A percentile compares a stretch with the other conserved stretches of the same genome.
Conservation (phyloP, 2,113 vertebrate genomes). For the Sylvilagus bachmani region DNA sequence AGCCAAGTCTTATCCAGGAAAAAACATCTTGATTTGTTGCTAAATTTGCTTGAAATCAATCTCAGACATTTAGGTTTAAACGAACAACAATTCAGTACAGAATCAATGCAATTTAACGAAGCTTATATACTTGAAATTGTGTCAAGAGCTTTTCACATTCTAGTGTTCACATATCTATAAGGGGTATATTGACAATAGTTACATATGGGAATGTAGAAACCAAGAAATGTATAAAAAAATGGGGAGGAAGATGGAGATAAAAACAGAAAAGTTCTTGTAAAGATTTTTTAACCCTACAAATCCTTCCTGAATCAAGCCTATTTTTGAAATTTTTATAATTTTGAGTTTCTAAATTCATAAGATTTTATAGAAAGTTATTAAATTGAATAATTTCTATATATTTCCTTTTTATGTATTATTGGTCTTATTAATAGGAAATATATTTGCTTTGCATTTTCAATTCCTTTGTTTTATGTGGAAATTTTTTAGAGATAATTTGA, state of each 20-base stretch:
- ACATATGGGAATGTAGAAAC: not conserved
- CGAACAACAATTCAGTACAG: slow-evolving; percentile 62
- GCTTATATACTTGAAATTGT: slow-evolving; percentile 34
- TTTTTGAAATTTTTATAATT: not conserved
- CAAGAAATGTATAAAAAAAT: not conserved
- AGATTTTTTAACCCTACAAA: not conserved
- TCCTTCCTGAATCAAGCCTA: not conserved
- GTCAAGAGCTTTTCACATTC: not conserved
- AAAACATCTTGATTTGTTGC: slow-evolving; percentile 48
- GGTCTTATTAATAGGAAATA: not conserved
- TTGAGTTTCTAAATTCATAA: not conserved
- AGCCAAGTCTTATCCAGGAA: slow-evolving; percentile 30
- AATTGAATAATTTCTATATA: not conserved
- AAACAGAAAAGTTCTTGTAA: not conserved
- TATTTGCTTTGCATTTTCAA: not conserved
- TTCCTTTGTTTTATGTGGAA: not conserved
- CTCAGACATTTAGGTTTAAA: slow-evolving; percentile 67
- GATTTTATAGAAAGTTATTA: not conserved
- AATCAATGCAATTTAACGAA: slow-evolving; percentile 65
- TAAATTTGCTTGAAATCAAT: slow-evolving; percentile 73
- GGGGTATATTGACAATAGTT: not conserved
- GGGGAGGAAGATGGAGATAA: not conserved
- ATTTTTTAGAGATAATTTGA: not conserved
- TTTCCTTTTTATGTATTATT: not conserved
- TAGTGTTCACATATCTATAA: not conserved